Percentiles rank a stretch among this genome's conserved stretches.
phyloP scores from a whole-genome alignment of 2,113 vertebrate genomes.

The Anoplopoma fimbria region DNA sequence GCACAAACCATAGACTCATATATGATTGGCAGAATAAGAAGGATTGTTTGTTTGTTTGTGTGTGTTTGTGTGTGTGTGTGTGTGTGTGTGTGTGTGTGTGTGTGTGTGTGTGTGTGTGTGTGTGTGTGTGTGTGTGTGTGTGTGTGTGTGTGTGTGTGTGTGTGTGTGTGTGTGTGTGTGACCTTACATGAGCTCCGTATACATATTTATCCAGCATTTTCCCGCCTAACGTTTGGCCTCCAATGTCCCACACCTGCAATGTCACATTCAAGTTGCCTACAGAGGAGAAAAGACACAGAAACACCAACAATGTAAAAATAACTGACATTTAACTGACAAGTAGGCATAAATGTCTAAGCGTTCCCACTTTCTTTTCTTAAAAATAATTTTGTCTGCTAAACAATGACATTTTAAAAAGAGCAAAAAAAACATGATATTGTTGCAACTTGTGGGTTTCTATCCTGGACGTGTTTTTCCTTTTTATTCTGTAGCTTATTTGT shows the following conservation, averaged over 20 bases:
- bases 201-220: conserved; percentile 99
- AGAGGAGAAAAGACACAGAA: conserved; percentile 62
- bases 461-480: conserved; percentile 36
- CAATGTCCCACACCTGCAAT: conserved; percentile 99
- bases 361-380: too few species aligned
- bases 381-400: conserved; percentile 14
- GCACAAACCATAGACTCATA: too few species aligned
- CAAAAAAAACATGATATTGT: not conserved
- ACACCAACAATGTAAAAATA: not conserved
- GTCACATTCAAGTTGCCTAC: conserved; percentile 96
- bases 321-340: conserved; percentile 15
- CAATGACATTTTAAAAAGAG: not conserved
- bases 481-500: conserved; percentile 44
- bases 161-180: not conserved
- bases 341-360: not conserved
- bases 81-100: too few species aligned
- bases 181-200: conserved; percentile 92
- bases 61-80: not conserved
- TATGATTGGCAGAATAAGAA: too few species aligned
- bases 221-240: conserved; percentile 97
- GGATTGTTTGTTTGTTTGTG: too few species aligned
- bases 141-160: not conserved
- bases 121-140: not conserved
- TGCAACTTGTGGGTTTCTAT: conserved; percentile 33
- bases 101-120: too few species aligned